Evolutionary conservation across 2,888 invertebrate genomes (phyloP), one percentile per base, ranked within the genome.

Genomic region (Auanema freiburgensis): DNA sequence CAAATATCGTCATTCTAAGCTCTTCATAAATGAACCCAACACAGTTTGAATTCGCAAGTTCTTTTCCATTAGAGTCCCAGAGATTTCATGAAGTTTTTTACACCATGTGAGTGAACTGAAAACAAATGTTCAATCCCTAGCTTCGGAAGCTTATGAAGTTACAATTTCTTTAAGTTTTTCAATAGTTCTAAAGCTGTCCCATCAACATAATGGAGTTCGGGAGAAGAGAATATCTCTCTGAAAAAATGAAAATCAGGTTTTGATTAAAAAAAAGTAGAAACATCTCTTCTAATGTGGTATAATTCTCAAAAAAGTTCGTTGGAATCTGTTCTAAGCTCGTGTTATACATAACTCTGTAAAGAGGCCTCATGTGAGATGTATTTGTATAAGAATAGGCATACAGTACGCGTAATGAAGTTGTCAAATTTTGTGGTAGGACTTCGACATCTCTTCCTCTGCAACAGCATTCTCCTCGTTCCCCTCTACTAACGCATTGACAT

Each of bases 321-420:
- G 61, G 57, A 21, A 79, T 74, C 43, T 59, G 59, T 10, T 59
- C 44, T 23, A 79, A 76, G 21, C 69, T 66, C 21, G 72, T 67
- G 59, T 74, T 69, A 58, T 71, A 71, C 4, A 79, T 62, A 50
- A 77, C 65, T 51, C 79, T 79, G 61, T 57, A 76, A 68, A 12
- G 4, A 52, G 5, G n/a, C 52, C 6, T 40, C 1, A 52, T 42
- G 23, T 5, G 4, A 6, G 1, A 1, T 40, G 52, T 51, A 21
- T 58, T 63, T 24, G 43, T 46, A 53, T 44, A 18, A 8, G 16
- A 5, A 46, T 5, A 57, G 23, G 63, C 69, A 66, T 59, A 50
- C 57, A 66, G 51, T 57, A 59, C 21, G 63, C 55, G 25, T 57
- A 46, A 18, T 18, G 46, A 60, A 3, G 18, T 40, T 0, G 65